Base-by-base conservation (phyloP, 2,797 vertebrate genomes). In the Phataginus tetradactyla region DNA sequence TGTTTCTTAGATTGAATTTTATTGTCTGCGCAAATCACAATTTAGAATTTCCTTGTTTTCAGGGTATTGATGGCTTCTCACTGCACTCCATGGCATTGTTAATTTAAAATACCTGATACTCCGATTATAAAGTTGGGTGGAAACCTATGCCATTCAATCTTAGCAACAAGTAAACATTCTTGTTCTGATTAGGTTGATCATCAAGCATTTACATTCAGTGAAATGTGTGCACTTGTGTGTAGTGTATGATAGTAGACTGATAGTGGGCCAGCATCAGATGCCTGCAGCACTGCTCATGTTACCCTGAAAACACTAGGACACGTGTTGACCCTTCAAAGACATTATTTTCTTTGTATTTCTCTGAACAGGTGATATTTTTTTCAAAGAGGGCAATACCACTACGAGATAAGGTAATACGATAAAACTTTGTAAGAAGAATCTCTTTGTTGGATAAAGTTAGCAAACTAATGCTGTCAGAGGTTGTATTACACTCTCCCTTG, bases 371-470 rank as follows among this genome's bases (percentile, higher is more conserved):
- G 8, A 74, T 78, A 29, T 95, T 72, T 71, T 79, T 83, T 10
- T 91, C 37, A 42, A 69, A 96, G 66, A 12, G 10, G 64, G 12
- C 18, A 87, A 85, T 75, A 71, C 4, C 71, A 37, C n/a, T 32
- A 45, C 5, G 34, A 92, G 71, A 89, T 51, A 45, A 85, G 49
- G 53, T 72, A 96, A 94, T 37, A 55, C 39, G 74, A 96, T 93
- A 83, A 94, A 63, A 9, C 32, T 91, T 86, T 87, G 27, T 53
- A 77, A 92, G 32, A 80, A 77, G 8, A 78, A 91, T 37, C 15
- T 96, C 29, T 32, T 94, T 95, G 95, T 96, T 93, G 89, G 37
- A 81, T 93, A 87, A 86, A 79, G 69, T 71, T 91, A 94, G 78
- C 83, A 95, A 96, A 96, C 53, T 37, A 96, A 96, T 57, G 20